phyloP scores from a whole-genome alignment of 2,888 invertebrate species.

The Sminthurinus aureus region DNA sequence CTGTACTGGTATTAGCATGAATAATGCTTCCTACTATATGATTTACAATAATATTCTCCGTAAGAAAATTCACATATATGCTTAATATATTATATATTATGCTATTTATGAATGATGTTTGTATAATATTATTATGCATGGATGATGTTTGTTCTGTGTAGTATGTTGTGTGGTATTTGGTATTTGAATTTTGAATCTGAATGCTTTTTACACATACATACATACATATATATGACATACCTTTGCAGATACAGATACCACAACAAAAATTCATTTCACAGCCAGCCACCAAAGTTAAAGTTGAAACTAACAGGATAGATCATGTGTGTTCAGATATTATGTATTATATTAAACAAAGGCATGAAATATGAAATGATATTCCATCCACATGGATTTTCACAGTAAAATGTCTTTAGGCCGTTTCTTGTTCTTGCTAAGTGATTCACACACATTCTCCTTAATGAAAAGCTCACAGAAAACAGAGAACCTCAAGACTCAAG shows the following conservation, averaged over 20 bases:
- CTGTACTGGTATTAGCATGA: too few species aligned
- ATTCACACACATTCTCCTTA: not conserved
- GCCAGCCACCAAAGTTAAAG: not conserved
- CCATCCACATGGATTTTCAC: too few species aligned
- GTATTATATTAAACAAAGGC: too few species aligned
- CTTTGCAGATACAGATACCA: not conserved
- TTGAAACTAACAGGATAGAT: not conserved
- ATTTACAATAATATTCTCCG: too few species aligned
- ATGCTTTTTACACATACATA: not conserved
- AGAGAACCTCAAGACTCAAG: too few species aligned
- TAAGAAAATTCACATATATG: too few species aligned
- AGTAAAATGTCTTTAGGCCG: not conserved
- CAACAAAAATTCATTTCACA: not conserved
- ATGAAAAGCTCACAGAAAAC: not conserved
- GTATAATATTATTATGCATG: too few species aligned
- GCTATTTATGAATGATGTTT: too few species aligned
- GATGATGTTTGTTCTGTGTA: not conserved
- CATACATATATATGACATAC: too few species aligned
- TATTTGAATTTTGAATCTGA: not conserved
- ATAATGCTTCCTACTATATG: too few species aligned
- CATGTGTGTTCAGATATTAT: not conserved
- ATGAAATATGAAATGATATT: too few species aligned
- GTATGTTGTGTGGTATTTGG: not conserved
- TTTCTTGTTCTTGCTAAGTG: not conserved
- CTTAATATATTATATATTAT: too few species aligned